Conservation (phyloP, 2,888 invertebrate species). For the Ctena decussata region DNA sequence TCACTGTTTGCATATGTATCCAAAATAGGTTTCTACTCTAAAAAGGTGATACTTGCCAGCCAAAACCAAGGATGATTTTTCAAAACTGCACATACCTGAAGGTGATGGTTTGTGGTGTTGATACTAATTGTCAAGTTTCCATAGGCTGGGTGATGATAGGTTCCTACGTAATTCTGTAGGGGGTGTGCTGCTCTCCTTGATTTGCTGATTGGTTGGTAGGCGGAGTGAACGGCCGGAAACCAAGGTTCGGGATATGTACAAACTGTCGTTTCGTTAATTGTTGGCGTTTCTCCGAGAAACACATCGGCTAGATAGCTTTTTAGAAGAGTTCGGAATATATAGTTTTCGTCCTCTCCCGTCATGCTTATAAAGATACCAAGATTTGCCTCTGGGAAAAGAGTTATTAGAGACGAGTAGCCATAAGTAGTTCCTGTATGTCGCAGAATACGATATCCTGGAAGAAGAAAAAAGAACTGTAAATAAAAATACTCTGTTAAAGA, state of each 20-base stretch:
- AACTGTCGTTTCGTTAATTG: conserved; percentile 79
- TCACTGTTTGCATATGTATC: too few relatives aligned
- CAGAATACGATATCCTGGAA: conserved; percentile 72
- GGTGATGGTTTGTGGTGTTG: conserved; percentile 41
- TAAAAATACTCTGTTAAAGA: too few relatives aligned
- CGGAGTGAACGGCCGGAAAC: conserved; percentile 27
- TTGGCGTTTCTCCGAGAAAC: conserved; percentile 76
- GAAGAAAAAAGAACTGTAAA: too few relatives aligned
- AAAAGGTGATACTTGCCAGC: too few relatives aligned
- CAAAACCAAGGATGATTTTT: too few relatives aligned
- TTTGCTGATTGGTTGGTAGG: conserved; percentile 41
- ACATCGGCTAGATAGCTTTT: conserved; percentile 79
- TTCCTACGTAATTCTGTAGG: conserved; percentile 62
- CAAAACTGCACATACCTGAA: too few relatives aligned
- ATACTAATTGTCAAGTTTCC: conserved; percentile 60
- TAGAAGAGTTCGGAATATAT: conserved; percentile 71
- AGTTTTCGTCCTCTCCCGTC: conserved; percentile 74
- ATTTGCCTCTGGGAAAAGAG: conserved; percentile 73
- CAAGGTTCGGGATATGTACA: conserved; percentile 82
- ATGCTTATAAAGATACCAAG: conserved; percentile 79
- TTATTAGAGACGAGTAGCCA: conserved; percentile 78
- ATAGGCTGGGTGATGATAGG: conserved; percentile 71
- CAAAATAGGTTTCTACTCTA: too few relatives aligned
- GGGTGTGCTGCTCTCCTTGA: conserved; percentile 33
- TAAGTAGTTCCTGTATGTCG: conserved; percentile 81